phyloP scores from a whole-genome alignment of 2,797 vertebrate genomes.

The Lepidocolaptes lacrymiger region DNA sequence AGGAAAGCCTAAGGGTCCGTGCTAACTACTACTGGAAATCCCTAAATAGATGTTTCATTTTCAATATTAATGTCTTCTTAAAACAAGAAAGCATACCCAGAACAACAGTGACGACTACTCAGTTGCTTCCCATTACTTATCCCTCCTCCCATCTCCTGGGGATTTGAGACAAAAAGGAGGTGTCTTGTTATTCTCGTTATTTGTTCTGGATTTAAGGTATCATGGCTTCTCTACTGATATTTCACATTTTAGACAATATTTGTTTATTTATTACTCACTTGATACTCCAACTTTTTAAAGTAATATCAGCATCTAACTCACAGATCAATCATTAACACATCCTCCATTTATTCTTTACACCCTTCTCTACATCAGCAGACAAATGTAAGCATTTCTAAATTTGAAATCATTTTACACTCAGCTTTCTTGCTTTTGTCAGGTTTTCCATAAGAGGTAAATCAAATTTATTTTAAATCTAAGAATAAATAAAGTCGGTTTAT shows the following conservation, averaged over 20 bases:
- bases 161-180: neutral
- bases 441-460: neutral
- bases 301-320: neutral
- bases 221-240: neutral
- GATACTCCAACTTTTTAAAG: neutral
- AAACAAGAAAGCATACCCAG: neutral
- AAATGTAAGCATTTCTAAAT: neutral
- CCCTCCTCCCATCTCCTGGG: too few relatives aligned
- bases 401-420: neutral
- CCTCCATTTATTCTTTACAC: neutral
- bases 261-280: neutral
- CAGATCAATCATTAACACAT: neutral
- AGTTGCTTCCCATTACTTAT: neutral
- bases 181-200: neutral
- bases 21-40: neutral
- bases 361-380: neutral
- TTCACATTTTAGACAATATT: neutral
- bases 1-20: neutral
- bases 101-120: neutral
- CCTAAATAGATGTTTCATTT: neutral
- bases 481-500: neutral
- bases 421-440: neutral
- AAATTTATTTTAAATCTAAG: neutral
- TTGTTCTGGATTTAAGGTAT: neutral
- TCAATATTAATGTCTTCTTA: neutral